Evolutionary conservation across 2,113 vertebrate genomes (phyloP).

Genomic region (Shinisaurus crocodilurus): DNA sequence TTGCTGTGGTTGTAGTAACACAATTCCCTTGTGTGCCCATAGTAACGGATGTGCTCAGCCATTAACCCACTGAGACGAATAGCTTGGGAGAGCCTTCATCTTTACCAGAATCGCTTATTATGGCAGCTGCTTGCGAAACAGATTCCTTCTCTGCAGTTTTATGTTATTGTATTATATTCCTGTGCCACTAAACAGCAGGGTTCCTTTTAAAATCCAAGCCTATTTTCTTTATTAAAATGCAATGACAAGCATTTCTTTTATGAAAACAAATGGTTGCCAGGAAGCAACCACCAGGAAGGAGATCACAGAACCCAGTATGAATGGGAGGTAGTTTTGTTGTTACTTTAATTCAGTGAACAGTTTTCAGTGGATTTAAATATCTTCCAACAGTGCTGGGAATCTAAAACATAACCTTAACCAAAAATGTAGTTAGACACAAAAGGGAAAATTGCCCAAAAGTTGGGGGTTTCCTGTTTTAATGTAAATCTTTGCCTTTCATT

Average conservation of each 20-base stretch:
- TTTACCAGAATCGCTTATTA: conserved; percentile 6
- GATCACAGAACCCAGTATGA: conserved; percentile 20
- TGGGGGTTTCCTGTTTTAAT: conserved; percentile 5
- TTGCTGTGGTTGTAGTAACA: neutral
- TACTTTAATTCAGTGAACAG: conserved; percentile 23
- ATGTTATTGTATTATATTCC: conserved; percentile 15
- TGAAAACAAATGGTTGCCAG: conserved; percentile 23
- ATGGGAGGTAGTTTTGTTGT: conserved; percentile 22
- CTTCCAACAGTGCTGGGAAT: neutral
- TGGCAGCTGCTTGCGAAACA: conserved; percentile 10
- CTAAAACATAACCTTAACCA: conserved; percentile 11
- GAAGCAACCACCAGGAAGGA: conserved; percentile 33
- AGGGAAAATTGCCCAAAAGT: conserved; percentile 23
- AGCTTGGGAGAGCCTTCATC: neutral
- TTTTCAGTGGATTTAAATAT: conserved; percentile 7
- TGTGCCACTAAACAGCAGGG: conserved; percentile 17
- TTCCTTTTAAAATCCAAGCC: conserved; percentile 16
- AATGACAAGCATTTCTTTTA: conserved; percentile 24
- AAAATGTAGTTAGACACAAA: conserved; percentile 5
- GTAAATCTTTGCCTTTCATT: conserved; percentile 44
- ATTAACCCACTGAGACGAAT: neutral
- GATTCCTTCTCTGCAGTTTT: neutral
- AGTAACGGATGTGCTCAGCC: neutral
- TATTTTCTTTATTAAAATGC: conserved; percentile 34
- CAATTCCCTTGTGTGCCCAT: neutral